Conservation (phyloP, 2,888 invertebrate genomes). For the Tinea semifulvella region DNA sequence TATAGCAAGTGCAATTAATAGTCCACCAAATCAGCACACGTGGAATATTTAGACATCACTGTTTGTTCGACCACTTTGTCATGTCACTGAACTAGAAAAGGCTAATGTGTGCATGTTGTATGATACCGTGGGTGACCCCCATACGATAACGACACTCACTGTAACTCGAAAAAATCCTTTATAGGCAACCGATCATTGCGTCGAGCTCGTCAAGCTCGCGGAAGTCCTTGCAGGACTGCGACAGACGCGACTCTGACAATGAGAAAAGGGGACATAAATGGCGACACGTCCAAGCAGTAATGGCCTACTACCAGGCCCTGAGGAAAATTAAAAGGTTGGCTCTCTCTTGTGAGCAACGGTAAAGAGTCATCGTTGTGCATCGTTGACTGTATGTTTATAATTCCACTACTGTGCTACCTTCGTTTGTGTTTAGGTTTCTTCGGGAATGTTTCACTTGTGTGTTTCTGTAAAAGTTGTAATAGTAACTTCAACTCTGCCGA, state of each 20-base stretch:
- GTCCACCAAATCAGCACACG: slow-evolving; percentile 47
- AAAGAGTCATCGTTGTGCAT: slow-evolving; percentile 46
- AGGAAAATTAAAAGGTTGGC: slow-evolving; percentile 90
- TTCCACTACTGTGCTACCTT: slow-evolving; percentile 53
- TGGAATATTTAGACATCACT: slow-evolving; percentile 30
- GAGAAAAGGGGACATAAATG: slow-evolving; percentile 75
- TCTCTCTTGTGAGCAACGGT: slow-evolving; percentile 33
- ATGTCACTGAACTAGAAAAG: slow-evolving; percentile 5
- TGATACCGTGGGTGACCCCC: neutral
- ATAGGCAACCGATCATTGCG: slow-evolving; percentile 59
- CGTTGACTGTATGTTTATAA: slow-evolving; percentile 48
- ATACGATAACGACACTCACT: slow-evolving; percentile 25
- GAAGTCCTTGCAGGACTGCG: slow-evolving; percentile 54
- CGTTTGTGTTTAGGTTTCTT: slow-evolving; percentile 57
- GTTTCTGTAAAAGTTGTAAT: slow-evolving; percentile 44
- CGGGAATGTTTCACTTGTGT: slow-evolving; percentile 60
- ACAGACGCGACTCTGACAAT: slow-evolving; percentile 47
- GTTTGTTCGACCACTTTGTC: slow-evolving; percentile 18
- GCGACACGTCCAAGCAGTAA: slow-evolving; percentile 87
- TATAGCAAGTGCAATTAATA: slow-evolving; percentile 26
- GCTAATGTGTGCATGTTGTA: slow-evolving; percentile 2
- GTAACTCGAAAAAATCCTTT: slow-evolving; percentile 32
- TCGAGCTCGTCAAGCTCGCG: slow-evolving; percentile 58
- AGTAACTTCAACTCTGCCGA: neutral
- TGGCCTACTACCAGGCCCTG: slow-evolving; percentile 89